Conservation (phyloP, 2,113 vertebrate species). For the Nerophis lumbriciformis region DNA sequence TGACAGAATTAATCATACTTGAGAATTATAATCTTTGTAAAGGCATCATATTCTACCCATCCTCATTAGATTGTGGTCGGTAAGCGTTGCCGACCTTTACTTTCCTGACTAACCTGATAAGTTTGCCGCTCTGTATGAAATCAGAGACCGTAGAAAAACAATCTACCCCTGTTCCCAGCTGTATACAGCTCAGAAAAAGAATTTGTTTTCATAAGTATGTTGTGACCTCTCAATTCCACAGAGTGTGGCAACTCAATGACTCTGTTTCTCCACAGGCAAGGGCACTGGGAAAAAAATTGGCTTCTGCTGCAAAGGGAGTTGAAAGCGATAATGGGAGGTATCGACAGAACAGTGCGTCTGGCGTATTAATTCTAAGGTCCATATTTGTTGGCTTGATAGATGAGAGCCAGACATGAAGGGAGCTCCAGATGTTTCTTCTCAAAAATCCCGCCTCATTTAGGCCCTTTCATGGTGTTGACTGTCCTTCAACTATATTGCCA, state of each 20-base stretch:
- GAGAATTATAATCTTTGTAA: neutral
- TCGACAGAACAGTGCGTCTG: slow-evolving; percentile 48
- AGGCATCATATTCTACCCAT: neutral
- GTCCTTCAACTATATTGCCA: slow-evolving; percentile 5
- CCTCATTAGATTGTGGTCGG: neutral
- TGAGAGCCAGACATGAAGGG: slow-evolving; percentile 57
- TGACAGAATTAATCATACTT: neutral
- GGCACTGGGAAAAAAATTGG: slow-evolving; percentile 57
- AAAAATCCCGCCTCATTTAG: neutral
- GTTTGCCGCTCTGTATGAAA: slow-evolving; percentile 31
- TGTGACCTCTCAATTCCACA: slow-evolving; percentile 52
- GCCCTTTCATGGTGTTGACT: slow-evolving; percentile 13
- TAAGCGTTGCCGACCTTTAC: slow-evolving; percentile 12
- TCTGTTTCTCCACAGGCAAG: slow-evolving; percentile 51
- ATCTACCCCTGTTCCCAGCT: slow-evolving; percentile 12
- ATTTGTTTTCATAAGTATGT: slow-evolving; percentile 65
- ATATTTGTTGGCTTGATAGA: slow-evolving; percentile 56
- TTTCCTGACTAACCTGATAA: slow-evolving; percentile 19
- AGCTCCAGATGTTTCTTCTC: slow-evolving; percentile 35
- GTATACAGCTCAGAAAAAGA: slow-evolving; percentile 39
- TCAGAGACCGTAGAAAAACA: slow-evolving; percentile 39
- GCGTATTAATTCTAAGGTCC: slow-evolving; percentile 56
- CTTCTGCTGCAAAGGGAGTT: slow-evolving; percentile 42
- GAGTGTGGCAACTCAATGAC: slow-evolving; percentile 31
- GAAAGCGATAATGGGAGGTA: slow-evolving; percentile 61